Evolutionary conservation across 2,113 vertebrate species (phyloP), one percentile per base, ranked within the genome.

Genomic region (Pycnonotus jocosus): DNA sequence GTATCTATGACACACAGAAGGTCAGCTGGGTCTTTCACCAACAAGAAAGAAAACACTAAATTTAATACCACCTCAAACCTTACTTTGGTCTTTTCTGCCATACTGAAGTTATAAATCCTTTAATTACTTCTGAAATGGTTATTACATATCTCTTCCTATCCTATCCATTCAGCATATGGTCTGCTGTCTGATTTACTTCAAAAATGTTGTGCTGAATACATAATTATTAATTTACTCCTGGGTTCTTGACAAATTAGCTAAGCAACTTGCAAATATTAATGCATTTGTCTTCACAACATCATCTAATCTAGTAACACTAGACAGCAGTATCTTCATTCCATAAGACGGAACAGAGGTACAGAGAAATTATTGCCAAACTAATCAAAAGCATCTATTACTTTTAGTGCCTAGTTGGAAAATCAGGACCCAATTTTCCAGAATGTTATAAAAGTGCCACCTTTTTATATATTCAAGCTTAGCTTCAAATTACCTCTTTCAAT

Each of bases 291-390:
- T 91, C 11, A 53, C 23, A 88, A 70, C 76, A 90, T 56, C 82
- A 86, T 56, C 81, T 79, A 40, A 78, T 73, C 64, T 88, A 81
- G 62, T 51, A 47, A 86, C 30, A 81, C 33, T 58, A 88, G 54
- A 73, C 33, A 77, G 57, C 15, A 80, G 33, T 87, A 79, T 40
- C 90, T 88, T 69, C 54, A 66, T 86, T 92, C 30, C 72, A 38
- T 53, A 90, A 44, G 48, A 48, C 22, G 19, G 24, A 91, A 72
- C 14, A 72, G 74, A 87, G 58, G 33, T 77, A 62, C 31, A 73
- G 64, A 93, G 38, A 94, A 94, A 92, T 93, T 92, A 97, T 83
- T 92, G 68, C 37, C 33, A 70, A 93, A 96, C 96, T 92, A 83
- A 96, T 95, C 70, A 94, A 90, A 94, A 76, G 30, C 4, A 42